These are phyloP conservation scores for Paedocypris sp. DNA, from an alignment of 2,113 vertebrate species.

Conservation along the genomic window DNA sequence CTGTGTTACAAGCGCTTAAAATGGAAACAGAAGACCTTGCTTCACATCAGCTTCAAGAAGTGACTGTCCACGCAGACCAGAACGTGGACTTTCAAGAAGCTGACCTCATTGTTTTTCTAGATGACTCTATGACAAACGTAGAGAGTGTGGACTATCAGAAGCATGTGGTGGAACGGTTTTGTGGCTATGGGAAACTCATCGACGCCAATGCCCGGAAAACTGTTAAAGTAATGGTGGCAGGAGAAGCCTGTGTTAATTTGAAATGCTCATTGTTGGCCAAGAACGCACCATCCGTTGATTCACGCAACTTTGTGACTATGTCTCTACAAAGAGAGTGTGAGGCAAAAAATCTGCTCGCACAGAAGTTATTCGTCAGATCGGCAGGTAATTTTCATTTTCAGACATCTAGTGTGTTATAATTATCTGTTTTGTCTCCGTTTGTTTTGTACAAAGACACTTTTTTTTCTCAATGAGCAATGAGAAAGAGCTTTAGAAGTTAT, in stretches of 20 bases:
- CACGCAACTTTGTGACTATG: conserved; percentile 62
- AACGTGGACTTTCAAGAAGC: conserved; percentile 67
- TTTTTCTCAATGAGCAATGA: no score
- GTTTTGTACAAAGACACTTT: no score
- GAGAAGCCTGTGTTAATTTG: conserved; percentile 68
- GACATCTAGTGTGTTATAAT: no score
- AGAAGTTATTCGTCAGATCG: conserved; percentile 58
- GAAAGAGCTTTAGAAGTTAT: no score
- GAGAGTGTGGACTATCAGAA: conserved; percentile 25
- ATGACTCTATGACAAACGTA: conserved; percentile 47
- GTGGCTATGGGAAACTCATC: conserved; percentile 64
- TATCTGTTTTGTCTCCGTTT: no score
- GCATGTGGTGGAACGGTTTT: conserved; percentile 51
- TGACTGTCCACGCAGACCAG: conserved; percentile 59
- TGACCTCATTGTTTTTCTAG: conserved; percentile 70
- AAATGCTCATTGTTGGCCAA: conserved; percentile 62
- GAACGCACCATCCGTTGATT: conserved; percentile 48
- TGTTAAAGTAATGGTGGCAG: conserved; percentile 72
- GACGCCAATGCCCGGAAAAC: conserved; percentile 58
- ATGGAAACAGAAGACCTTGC: conserved; percentile 67
- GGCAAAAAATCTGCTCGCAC: conserved; percentile 66
- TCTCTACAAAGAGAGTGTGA: conserved; percentile 66
- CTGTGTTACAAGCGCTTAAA: conserved; percentile 47
- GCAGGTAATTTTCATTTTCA: conserved; percentile 52
- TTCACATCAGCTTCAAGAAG: conserved; percentile 51